Base-by-base conservation (phyloP, 2,888 invertebrate genomes). In the Cryptops parisi region DNA sequence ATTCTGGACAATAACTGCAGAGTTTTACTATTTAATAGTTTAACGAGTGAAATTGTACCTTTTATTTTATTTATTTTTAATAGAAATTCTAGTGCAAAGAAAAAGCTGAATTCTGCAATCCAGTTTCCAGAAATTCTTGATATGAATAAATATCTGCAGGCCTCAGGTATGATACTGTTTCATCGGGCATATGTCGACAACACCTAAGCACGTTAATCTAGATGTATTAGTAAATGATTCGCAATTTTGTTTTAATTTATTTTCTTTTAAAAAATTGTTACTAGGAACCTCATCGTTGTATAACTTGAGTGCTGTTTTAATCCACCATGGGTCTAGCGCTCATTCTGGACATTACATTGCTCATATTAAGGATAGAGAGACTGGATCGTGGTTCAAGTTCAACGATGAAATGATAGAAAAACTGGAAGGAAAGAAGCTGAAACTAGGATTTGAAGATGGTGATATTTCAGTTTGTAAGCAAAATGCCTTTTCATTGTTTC, bases 271-370 rank as follows among this genome's bases (percentile, higher is more conserved):
- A n/a, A n/a, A n/a, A n/a, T n/a, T n/a, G n/a, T n/a, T n/a, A n/a
- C 40, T 33, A 53, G 46, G 58, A 41, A 45, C 54, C 15, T 44
- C 50, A 21, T 47, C 65, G 55, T 57, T 72, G 45, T 81, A 79
- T 61, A 74, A 76, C 58, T 69, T 81, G 44, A 74, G 72, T 39
- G 80, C 80, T 3, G 79, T 80, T 53, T 68, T 81, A 44, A 77
- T 79, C 57, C 81, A 81, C 61, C 75, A 76, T 60, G 81, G 80
- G 2, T 72, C 71, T 17, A 76, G 76, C 54, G 78, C 80, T 4
- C 74, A 78, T 62, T 78, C 78, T 48, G 81, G 81, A 1, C 81
- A 81, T 64, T 81, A 80, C 63, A 72, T 79, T 63, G 76, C 77
- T 48, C 70, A 76, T 59, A 74, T 77, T 47, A 67, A 68, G 58